phyloP scores from a whole-genome alignment of 2,888 invertebrate genomes.

The Spatulosminthurus flaviceps region DNA sequence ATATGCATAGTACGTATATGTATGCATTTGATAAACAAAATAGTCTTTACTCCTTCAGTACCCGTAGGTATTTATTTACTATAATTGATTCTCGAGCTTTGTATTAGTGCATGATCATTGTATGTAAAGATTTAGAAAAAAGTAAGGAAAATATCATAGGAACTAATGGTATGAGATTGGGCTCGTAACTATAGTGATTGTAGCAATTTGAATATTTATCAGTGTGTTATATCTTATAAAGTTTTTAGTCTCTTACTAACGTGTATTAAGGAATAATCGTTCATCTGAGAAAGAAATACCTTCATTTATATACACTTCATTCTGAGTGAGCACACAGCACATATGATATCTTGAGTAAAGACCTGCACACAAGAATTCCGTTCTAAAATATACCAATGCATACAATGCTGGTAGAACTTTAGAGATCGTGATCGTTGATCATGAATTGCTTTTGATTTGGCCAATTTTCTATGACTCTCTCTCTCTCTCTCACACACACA shows the following conservation, averaged over 20 bases:
- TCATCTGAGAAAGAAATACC: constrained; percentile 3
- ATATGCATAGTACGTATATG: no score
- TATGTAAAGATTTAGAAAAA: no score
- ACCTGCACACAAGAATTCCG: neutral
- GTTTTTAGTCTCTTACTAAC: neutral
- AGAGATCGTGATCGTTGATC: constrained; percentile 49
- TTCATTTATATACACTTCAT: neutral
- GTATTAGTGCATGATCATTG: no score
- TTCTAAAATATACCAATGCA: neutral
- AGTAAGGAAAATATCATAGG: no score
- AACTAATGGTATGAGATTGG: neutral
- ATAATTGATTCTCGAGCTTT: no score
- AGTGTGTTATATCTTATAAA: neutral
- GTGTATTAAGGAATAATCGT: constrained; percentile 1
- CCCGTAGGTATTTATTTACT: no score
- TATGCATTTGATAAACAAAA: no score
- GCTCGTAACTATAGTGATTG: neutral
- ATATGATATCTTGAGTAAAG: no score
- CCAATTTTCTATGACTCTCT: constrained; percentile 30
- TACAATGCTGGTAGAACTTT: constrained; percentile 7
- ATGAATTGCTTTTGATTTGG: constrained; percentile 42
- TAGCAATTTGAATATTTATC: constrained; percentile 10
- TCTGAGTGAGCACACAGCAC: no score
- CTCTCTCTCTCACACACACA: no score
- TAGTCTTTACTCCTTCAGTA: no score